Conservation (phyloP, 2,888 invertebrate species). For the Synergus laeviventris region DNA sequence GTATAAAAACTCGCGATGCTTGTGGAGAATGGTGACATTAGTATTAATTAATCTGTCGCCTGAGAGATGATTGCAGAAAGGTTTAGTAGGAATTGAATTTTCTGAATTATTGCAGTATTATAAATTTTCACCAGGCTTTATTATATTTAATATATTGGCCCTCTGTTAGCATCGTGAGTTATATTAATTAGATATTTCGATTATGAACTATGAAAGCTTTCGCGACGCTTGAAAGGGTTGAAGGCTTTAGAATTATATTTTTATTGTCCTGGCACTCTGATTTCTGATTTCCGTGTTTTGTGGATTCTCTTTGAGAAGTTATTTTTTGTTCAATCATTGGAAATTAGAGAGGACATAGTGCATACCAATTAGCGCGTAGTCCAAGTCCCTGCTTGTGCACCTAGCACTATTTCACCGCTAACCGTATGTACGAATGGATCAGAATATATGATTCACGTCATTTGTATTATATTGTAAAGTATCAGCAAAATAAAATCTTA, state of each 20-base stretch:
- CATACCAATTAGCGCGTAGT: conserved; percentile 58
- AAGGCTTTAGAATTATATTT: background rate
- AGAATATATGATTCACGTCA: conserved; percentile 62
- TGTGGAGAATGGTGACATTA: background rate
- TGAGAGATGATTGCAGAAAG: background rate
- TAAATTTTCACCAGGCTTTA: background rate
- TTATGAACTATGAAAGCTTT: background rate
- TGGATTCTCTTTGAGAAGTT: background rate
- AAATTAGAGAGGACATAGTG: conserved; percentile 13
- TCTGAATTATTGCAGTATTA: conserved; percentile 30
- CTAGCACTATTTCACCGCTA: conserved; percentile 50
- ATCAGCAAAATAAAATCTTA: conserved; percentile 62
- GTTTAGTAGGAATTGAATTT: conserved; percentile 6
- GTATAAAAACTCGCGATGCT: background rate
- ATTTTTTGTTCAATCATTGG: conserved; percentile 3
- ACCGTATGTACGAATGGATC: conserved; percentile 46
- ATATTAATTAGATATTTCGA: background rate
- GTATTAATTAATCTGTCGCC: background rate
- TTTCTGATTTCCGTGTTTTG: background rate
- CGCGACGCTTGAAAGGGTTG: background rate
- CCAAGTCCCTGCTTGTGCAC: conserved; percentile 56
- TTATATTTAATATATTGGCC: background rate
- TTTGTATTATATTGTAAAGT: conserved; percentile 74
- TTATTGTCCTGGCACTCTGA: background rate
- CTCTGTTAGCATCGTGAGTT: conserved; percentile 10